Percentiles rank a stretch among this genome's conserved stretches.
Evolutionary conservation across 2,888 invertebrate genomes (phyloP).

Genomic region (Caenorhabditis sp.): DNA sequence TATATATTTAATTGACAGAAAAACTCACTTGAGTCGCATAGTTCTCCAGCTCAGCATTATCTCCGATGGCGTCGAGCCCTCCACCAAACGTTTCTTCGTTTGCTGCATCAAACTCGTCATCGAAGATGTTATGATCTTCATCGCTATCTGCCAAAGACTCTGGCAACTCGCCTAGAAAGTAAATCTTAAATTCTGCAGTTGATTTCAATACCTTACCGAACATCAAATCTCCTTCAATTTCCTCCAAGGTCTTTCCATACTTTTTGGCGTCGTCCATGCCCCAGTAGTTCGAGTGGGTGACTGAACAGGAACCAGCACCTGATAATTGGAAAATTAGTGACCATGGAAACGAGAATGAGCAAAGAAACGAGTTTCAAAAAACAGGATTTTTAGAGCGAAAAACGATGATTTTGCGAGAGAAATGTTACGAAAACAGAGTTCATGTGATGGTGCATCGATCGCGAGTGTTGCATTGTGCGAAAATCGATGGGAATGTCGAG

Average conservation of each 20-base stretch:
- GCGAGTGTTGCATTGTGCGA: no score
- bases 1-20: background rate
- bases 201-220: slow-evolving; percentile 34
- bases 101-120: slow-evolving; percentile 74
- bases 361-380: background rate
- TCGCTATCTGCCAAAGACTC: slow-evolving; percentile 53
- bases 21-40: slow-evolving; percentile 73
- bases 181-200: background rate
- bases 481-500: background rate
- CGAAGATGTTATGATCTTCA: slow-evolving; percentile 59
- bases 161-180: slow-evolving; percentile 40
- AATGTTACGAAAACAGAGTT: background rate
- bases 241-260: slow-evolving; percentile 60
- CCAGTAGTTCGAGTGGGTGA: slow-evolving; percentile 17
- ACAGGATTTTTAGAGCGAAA: background rate
- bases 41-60: slow-evolving; percentile 72
- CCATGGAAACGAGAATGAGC: background rate
- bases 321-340: slow-evolving; percentile 4
- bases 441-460: background rate
- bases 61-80: slow-evolving; percentile 53
- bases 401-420: background rate
- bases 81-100: slow-evolving; percentile 82
- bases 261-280: slow-evolving; percentile 63
- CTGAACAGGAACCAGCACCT: slow-evolving; percentile 10
- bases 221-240: slow-evolving; percentile 64